A percentile compares a stretch with the other conserved stretches of the same genome.
These are phyloP conservation scores for Tyrannus savana DNA, from an alignment of 2,113 vertebrate species.

Conservation along the genomic window DNA sequence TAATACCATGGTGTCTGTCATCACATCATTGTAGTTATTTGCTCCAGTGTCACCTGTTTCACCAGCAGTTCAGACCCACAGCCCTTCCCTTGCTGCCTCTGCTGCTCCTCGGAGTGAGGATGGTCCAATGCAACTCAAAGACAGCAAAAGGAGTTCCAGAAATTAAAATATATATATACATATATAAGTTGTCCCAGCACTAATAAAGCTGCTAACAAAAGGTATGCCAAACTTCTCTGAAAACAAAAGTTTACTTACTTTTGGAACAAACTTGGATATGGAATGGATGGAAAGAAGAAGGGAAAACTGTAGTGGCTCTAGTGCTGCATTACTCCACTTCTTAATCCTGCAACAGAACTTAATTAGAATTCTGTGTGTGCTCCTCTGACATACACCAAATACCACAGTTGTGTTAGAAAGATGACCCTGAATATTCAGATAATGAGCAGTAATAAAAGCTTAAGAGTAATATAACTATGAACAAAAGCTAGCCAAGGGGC, in stretches of 20 bases:
- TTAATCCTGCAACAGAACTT: neutral
- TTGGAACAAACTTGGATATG: neutral
- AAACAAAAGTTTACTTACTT: neutral
- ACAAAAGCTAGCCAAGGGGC: neutral
- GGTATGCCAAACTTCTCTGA: neutral
- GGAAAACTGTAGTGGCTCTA: neutral
- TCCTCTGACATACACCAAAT: neutral
- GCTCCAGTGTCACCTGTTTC: neutral
- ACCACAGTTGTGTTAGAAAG: neutral
- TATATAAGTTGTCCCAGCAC: accelerated
- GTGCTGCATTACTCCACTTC: neutral
- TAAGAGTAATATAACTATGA: neutral
- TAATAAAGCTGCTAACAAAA: neutral
- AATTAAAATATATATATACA: neutral
- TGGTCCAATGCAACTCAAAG: neutral
- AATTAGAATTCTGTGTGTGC: neutral
- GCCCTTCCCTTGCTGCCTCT: neutral
- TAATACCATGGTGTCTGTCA: neutral
- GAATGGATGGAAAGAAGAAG: neutral
- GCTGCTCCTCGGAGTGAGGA: neutral
- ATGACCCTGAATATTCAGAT: neutral
- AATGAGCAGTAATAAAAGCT: neutral
- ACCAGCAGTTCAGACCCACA: neutral
- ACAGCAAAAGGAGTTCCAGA: neutral
- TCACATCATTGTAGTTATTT: neutral